These are phyloP conservation scores for Enteromius radiatus DNA, from an alignment of 2,797 vertebrate genomes.

Conservation along the genomic window DNA sequence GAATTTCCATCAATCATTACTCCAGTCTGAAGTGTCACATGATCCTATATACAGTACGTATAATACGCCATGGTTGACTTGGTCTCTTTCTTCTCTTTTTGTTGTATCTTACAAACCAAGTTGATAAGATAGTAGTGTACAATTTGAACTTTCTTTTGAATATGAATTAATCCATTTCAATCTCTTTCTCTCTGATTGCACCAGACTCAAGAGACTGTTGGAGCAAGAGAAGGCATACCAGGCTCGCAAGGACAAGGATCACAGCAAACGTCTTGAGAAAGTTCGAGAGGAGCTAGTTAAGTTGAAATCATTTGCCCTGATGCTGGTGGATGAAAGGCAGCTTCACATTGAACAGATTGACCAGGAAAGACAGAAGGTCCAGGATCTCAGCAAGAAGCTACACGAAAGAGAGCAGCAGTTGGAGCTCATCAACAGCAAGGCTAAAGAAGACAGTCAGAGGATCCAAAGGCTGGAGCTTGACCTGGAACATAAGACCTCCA, in stretches of 20 bases:
- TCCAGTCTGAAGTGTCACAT: too few relatives aligned
- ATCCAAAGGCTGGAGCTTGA: slow-evolving; percentile 87
- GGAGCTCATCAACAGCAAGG: slow-evolving; percentile 71
- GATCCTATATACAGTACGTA: too few relatives aligned
- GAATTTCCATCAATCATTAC: too few relatives aligned
- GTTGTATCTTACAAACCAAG: background rate
- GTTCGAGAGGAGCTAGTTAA: slow-evolving; percentile 89
- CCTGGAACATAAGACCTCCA: slow-evolving; percentile 82
- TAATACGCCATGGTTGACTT: background rate
- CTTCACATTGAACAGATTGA: slow-evolving; percentile 91
- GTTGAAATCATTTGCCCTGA: slow-evolving; percentile 94
- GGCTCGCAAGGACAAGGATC: slow-evolving; percentile 90
- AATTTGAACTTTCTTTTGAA: background rate
- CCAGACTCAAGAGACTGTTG: slow-evolving; percentile 91
- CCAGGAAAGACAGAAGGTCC: slow-evolving; percentile 89
- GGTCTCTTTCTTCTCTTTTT: background rate
- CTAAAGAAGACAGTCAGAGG: slow-evolving; percentile 87
- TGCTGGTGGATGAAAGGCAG: slow-evolving; percentile 96
- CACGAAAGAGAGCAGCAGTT: slow-evolving; percentile 88
- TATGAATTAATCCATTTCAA: slow-evolving; percentile 7
- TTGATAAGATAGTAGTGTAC: too few relatives aligned
- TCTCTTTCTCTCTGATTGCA: slow-evolving; percentile 44
- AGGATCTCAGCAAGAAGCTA: slow-evolving; percentile 86
- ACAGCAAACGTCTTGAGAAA: slow-evolving; percentile 86
- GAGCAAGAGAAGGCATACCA: slow-evolving; percentile 96